phyloP scores from a whole-genome alignment of 2,888 invertebrate genomes.

The Drosophila merina region DNA sequence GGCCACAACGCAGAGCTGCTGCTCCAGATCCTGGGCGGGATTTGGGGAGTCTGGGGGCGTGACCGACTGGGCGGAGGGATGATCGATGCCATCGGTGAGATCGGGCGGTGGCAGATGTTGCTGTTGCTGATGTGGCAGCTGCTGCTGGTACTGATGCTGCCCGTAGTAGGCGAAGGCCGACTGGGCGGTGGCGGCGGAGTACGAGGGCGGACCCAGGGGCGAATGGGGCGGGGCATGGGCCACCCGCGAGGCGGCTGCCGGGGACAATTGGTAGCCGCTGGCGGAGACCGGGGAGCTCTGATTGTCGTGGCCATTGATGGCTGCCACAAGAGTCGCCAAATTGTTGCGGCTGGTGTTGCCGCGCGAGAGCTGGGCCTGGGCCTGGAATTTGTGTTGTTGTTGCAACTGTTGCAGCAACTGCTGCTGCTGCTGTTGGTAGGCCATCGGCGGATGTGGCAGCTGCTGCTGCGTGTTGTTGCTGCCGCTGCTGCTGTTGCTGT shows the following conservation, averaged over 20 bases:
- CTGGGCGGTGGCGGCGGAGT: constrained; percentile 77
- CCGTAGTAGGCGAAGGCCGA: constrained; percentile 65
- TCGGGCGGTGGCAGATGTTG: constrained; percentile 64
- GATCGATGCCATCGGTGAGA: constrained; percentile 77
- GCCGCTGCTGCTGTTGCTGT: constrained; percentile 57
- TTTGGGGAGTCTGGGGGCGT: constrained; percentile 71
- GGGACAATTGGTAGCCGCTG: constrained; percentile 76
- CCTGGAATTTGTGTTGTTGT: constrained; percentile 75
- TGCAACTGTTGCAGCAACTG: constrained; percentile 73
- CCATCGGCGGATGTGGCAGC: constrained; percentile 61
- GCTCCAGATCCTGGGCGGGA: constrained; percentile 67
- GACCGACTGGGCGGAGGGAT: constrained; percentile 42
- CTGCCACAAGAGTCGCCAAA: constrained; percentile 67
- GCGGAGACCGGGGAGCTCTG: constrained; percentile 18
- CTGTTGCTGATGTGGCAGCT: constrained; percentile 32
- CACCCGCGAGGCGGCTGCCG: constrained; percentile 70
- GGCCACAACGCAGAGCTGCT: constrained; percentile 83
- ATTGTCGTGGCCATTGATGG: constrained; percentile 77
- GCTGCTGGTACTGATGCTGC: constrained; percentile 48
- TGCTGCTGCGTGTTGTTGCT: constrained; percentile 31
- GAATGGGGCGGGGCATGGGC: constrained; percentile 58
- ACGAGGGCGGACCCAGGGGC: constrained; percentile 75
- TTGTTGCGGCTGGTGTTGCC: constrained; percentile 72
- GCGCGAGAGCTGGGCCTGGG: constrained; percentile 66
- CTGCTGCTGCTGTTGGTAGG: constrained; percentile 70